Percentiles rank a stretch among this genome's conserved stretches.
Conservation (phyloP, 2,888 invertebrate species). For the Gari tellinella region DNA sequence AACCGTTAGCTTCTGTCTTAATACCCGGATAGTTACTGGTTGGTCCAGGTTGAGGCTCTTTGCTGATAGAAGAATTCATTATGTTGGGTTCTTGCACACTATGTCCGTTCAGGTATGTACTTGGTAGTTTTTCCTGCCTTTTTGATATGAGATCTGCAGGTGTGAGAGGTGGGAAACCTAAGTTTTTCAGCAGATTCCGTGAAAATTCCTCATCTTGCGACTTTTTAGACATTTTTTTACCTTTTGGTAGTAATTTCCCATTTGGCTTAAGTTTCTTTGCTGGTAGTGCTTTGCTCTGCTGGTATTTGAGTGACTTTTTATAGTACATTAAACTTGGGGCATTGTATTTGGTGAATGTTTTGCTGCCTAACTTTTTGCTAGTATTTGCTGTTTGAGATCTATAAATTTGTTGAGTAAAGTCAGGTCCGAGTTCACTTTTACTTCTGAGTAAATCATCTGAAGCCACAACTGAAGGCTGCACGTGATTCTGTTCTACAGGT, state of each 20-base stretch:
- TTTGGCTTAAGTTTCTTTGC: conserved; percentile 18
- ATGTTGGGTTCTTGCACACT: neutral
- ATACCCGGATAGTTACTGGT: too few species aligned
- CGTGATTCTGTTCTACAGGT: too few species aligned
- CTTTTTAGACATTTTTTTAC: neutral
- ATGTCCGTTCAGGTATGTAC: conserved; percentile 22
- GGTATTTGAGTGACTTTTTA: conserved; percentile 32
- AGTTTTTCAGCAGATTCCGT: conserved; percentile 46
- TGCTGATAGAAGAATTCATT: too few species aligned
- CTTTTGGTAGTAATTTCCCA: conserved; percentile 1
- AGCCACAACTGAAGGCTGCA: too few species aligned
- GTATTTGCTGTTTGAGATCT: neutral
- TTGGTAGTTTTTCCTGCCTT: conserved; percentile 20
- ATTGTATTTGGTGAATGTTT: conserved; percentile 25
- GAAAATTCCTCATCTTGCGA: conserved; percentile 38
- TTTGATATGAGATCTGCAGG: conserved; percentile 37
- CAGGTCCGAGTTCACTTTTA: too few species aligned
- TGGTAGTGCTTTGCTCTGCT: conserved; percentile 13
- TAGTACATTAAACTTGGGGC: conserved; percentile 17
- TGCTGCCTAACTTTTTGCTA: conserved; percentile 19
- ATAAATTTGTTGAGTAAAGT: too few species aligned
- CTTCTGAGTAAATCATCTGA: too few species aligned
- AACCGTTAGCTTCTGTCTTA: too few species aligned
- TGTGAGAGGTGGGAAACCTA: conserved; percentile 44
- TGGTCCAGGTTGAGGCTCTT: too few species aligned